Evolutionary conservation across 2,888 invertebrate genomes (phyloP).

Genomic region (Linyphia triangularis): DNA sequence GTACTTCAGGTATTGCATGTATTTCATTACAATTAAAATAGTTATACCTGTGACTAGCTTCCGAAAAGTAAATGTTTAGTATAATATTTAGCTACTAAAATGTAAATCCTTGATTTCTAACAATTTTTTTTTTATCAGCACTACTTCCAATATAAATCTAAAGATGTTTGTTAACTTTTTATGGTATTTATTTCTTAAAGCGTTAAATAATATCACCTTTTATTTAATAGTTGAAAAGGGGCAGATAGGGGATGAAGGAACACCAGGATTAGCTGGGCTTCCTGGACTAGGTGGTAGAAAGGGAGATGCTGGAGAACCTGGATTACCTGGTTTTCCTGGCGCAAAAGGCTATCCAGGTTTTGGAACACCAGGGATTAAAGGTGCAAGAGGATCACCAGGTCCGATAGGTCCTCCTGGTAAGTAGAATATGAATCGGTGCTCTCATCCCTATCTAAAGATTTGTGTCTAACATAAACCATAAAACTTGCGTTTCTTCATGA

Average conservation of each 20-base stretch:
- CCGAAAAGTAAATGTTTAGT: not conserved
- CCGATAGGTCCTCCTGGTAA: slow-evolving; percentile 75
- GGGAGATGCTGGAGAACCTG: slow-evolving; percentile 86
- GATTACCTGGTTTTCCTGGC: slow-evolving; percentile 80
- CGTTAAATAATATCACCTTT: not conserved
- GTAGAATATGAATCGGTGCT: not conserved
- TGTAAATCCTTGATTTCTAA: too few relatives aligned
- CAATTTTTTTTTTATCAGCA: too few relatives aligned
- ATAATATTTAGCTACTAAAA: too few relatives aligned
- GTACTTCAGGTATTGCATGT: slow-evolving; percentile 50
- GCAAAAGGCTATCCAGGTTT: slow-evolving; percentile 69
- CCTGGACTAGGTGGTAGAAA: slow-evolving; percentile 81
- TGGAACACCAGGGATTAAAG: slow-evolving; percentile 71
- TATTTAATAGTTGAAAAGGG: slow-evolving; percentile 75
- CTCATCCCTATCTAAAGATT: too few relatives aligned
- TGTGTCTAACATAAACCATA: not conserved
- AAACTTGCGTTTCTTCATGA: not conserved
- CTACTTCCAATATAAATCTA: too few relatives aligned
- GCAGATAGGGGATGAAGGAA: slow-evolving; percentile 76
- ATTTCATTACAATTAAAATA: not conserved
- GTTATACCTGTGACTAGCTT: not conserved
- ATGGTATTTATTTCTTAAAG: not conserved
- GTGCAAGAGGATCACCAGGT: slow-evolving; percentile 76
- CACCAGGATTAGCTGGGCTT: slow-evolving; percentile 80
- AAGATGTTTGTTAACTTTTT: too few relatives aligned